Evolutionary conservation across 2,888 invertebrate species (phyloP).

Genomic region (Synergus gifuensis): DNA sequence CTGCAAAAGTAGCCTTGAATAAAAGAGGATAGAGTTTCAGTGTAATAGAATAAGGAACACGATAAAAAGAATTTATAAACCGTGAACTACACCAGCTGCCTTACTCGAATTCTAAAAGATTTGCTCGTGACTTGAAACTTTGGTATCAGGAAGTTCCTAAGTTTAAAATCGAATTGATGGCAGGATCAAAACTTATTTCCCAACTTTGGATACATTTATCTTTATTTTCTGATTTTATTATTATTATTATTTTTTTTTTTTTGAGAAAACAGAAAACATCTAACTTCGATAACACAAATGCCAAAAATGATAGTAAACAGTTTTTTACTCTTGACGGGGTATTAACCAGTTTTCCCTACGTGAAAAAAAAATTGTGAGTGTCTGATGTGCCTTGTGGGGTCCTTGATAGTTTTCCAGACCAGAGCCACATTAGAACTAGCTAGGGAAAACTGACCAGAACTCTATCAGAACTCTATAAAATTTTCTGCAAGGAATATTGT

Average conservation of each 20-base stretch:
- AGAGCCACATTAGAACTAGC: no score
- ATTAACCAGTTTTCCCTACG: no score
- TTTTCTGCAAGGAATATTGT: no score
- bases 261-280: neutral
- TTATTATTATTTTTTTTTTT: neutral
- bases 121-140: constrained; percentile 27
- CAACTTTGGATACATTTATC: neutral
- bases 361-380: no score
- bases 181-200: neutral
- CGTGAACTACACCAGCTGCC: constrained; percentile 10
- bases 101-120: constrained; percentile 35
- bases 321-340: no score
- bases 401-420: no score
- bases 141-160: neutral
- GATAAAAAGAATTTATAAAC: constrained; percentile 40
- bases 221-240: neutral
- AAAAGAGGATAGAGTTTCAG: constrained; percentile 25
- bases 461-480: no score
- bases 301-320: neutral
- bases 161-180: constrained; percentile 27
- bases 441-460: no score
- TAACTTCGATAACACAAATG: no score
- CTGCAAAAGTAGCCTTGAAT: constrained; percentile 20
- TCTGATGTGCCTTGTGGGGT: no score
- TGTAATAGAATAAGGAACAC: constrained; percentile 33